phyloP scores from a whole-genome alignment of 2,797 vertebrate genomes.

The Parauchenoglanis punctatus region DNA sequence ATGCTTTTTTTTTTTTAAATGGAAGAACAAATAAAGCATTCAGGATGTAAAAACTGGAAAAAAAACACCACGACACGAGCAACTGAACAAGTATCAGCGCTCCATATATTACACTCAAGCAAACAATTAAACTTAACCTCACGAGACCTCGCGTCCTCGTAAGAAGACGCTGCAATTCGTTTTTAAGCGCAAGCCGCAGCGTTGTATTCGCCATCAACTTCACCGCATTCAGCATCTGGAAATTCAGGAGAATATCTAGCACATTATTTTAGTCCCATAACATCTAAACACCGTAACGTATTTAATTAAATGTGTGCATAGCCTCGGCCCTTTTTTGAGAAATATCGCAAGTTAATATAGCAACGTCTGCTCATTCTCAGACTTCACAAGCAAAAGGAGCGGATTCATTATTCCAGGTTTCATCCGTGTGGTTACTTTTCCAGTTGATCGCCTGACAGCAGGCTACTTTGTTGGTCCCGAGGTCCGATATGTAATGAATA shows the following conservation, averaged over 20 bases:
- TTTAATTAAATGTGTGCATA: background rate
- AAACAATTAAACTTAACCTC: constrained; percentile 10
- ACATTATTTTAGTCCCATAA: background rate
- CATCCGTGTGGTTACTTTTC: background rate
- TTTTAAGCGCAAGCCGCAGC: too few species aligned
- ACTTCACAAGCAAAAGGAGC: background rate
- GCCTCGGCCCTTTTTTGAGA: background rate
- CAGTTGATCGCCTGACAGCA: background rate
- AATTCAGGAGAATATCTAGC: background rate
- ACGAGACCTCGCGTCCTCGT: background rate
- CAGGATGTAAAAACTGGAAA: background rate
- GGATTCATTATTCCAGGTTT: background rate
- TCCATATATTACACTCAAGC: background rate
- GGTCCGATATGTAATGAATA: background rate
- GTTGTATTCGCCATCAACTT: too few species aligned
- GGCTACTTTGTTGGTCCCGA: background rate
- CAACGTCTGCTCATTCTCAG: background rate
- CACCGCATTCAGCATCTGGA: background rate
- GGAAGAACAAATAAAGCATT: constrained; percentile 19
- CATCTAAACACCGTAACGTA: background rate
- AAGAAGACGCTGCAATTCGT: background rate
- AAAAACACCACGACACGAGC: background rate
- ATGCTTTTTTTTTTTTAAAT: constrained; percentile 10
- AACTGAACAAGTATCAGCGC: background rate
- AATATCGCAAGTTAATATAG: background rate